Conservation (phyloP, 2,113 vertebrate genomes). For the Sitta europaea region DNA sequence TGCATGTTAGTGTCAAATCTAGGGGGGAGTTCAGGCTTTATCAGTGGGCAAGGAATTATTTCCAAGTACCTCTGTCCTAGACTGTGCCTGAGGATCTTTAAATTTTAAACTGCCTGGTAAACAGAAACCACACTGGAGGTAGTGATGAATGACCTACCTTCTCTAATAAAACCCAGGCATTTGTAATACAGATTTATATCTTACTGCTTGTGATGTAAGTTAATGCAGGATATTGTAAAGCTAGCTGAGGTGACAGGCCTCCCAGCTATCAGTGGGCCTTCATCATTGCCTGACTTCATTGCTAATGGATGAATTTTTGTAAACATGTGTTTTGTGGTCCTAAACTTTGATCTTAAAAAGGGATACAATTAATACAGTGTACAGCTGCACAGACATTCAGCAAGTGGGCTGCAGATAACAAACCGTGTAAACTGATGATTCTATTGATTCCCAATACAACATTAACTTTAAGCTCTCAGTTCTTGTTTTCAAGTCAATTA, state of each 20-base stretch:
- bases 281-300: background rate
- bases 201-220: background rate
- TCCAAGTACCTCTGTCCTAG: background rate
- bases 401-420: background rate
- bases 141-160: background rate
- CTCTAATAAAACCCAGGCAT: background rate
- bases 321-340: background rate
- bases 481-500: constrained; percentile 9
- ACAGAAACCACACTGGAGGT: background rate
- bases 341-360: background rate
- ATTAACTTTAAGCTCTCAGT: background rate
- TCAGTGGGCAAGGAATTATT: background rate
- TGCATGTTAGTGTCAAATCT: background rate
- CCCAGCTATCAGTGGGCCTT: background rate
- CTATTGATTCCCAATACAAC: constrained; percentile 31
- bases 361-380: background rate
- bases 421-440: background rate
- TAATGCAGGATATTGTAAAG: background rate
- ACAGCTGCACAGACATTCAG: background rate
- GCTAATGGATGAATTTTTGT: background rate
- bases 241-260: background rate
- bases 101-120: background rate
- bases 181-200: background rate
- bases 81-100: background rate
- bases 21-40: background rate